phyloP scores from a whole-genome alignment of 1,140 invertebrate species.

The Pseudomyrmex dendroicus region DNA sequence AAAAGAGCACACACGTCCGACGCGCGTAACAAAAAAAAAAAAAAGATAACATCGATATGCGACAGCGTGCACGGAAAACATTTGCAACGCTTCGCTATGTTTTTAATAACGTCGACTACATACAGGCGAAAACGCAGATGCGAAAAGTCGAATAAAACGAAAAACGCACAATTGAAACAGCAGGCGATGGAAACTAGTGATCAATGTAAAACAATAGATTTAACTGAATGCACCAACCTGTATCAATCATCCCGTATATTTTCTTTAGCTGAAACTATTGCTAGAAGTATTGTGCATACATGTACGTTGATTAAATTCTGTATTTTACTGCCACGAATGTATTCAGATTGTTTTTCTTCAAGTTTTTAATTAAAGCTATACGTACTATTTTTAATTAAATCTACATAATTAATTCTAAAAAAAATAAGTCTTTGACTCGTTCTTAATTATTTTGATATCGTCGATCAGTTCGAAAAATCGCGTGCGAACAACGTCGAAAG shows the following conservation, averaged over 20 bases:
- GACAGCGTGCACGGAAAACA: constrained; percentile 19
- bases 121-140: constrained; percentile 44
- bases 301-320: neutral
- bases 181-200: constrained; percentile 29
- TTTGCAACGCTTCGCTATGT: constrained; percentile 31
- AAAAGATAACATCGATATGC: constrained; percentile 12
- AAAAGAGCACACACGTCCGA: constrained; percentile 15
- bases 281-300: neutral
- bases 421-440: neutral
- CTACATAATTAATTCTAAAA: neutral
- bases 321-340: neutral
- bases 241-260: constrained; percentile 11
- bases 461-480: constrained; percentile 8
- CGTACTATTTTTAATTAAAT: neutral
- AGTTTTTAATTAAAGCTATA: too few species aligned
- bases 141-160: constrained; percentile 44
- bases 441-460: neutral
- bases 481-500: constrained; percentile 8
- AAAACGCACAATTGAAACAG: constrained; percentile 31
- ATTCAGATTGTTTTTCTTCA: too few species aligned
- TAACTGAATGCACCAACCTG: constrained; percentile 35
- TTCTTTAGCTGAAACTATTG: neutral
- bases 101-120: constrained; percentile 52
- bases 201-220: constrained; percentile 48
- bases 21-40: constrained; percentile 29